Base-by-base conservation (phyloP, 2,888 invertebrate genomes). In the Tiphia femorata region DNA sequence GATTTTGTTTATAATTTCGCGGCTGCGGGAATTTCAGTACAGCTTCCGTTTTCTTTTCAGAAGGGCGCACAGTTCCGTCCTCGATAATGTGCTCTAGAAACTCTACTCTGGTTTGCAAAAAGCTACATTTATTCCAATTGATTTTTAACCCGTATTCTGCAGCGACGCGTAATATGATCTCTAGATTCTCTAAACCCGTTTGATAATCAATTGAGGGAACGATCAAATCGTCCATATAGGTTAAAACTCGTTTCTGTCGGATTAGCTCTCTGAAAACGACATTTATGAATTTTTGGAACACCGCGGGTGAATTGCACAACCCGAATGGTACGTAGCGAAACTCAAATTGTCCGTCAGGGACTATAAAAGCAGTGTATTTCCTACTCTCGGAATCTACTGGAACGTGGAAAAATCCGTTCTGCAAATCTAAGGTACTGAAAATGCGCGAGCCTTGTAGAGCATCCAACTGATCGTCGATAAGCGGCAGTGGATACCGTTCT, bases 391-490 rank as follows among this genome's bases (percentile, higher is more conserved):
- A 19, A 2, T 12, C 8, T n/a, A 49, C 10, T 0, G 52, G 46
- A 1, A 76, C 75, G 23, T 79, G 76, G 12, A 72, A 75, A 49
- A 76, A 75, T n/a, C 70, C 70, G 16, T 73, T 63, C 50, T 23
- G 20, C n/a, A 49, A 4, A 30, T 41, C 41, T 0, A 41, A 19
- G 2, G 17, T 23, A n/a, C 35, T 35, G 23, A 49, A 49, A 2
- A 33, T 41, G 8, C 12, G 33, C 1, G 49, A 21, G 3, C 20
- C 23, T 16, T 41, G 33, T 2, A 49, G 3, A 1, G 7, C 6
- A n/a, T 49, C 30, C 10, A 49, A 16, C 8, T 49, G 49, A 17
- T 41, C 41, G 6, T 42, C 41, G 0, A 49, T 49, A n/a, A 49
- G 33, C 0, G 41, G 49, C 1, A 49, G 23, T 2, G 33, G 41